phyloP scores from a whole-genome alignment of 2,113 vertebrate species.

The Panurus biarmicus region DNA sequence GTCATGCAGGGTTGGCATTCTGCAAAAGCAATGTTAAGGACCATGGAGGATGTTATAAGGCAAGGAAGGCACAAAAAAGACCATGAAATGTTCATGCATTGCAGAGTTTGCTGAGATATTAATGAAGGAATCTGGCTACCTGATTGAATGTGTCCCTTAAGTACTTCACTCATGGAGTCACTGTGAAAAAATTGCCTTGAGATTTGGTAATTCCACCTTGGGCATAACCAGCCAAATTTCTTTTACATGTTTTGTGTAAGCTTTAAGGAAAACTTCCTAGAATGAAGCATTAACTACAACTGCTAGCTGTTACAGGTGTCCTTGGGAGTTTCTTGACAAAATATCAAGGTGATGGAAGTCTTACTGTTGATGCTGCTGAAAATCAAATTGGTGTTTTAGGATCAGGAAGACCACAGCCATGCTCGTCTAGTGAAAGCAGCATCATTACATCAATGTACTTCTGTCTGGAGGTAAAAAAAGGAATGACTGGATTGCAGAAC shows the following conservation, averaged over 20 bases:
- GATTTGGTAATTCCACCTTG: background rate
- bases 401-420: background rate
- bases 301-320: background rate
- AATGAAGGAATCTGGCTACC: background rate
- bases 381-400: background rate
- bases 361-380: background rate
- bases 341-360: background rate
- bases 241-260: background rate
- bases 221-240: background rate
- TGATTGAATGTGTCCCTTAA: background rate
- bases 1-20: background rate
- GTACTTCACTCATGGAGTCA: background rate
- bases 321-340: background rate
- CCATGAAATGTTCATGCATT: background rate
- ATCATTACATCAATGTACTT: rapidly evolving
- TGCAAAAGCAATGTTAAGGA: background rate
- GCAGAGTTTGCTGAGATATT: background rate
- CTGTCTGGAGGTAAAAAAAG: background rate
- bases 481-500: background rate
- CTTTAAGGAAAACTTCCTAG: background rate
- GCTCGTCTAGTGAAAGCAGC: background rate
- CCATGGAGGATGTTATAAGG: background rate
- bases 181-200: background rate
- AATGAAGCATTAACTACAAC: background rate
- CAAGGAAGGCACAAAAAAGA: background rate